phyloP scores from a whole-genome alignment of 2,113 vertebrate species.

The Clinocottus analis region DNA sequence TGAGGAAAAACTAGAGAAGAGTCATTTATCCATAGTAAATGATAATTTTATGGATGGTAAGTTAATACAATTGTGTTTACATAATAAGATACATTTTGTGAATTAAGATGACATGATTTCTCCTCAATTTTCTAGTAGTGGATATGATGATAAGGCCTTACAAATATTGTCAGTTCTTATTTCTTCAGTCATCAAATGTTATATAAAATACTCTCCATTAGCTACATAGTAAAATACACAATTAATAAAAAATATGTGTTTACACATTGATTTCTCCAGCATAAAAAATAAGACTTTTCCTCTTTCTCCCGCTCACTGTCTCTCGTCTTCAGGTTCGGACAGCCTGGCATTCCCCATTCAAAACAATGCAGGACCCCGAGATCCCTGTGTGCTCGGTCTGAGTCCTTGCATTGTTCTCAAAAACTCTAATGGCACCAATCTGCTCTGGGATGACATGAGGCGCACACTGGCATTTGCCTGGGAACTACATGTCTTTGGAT shows the following conservation, averaged over 20 bases:
- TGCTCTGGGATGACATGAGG: conserved; percentile 88
- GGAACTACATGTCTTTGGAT: conserved; percentile 89
- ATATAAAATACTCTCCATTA: neutral
- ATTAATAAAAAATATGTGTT: neutral
- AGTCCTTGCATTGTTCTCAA: conserved; percentile 62
- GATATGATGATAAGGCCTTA: neutral
- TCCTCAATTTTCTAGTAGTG: neutral
- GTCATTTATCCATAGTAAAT: conserved; percentile 10
- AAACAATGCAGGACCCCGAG: conserved; percentile 30
- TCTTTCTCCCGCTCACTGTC: conserved; percentile 18
- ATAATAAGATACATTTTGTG: neutral
- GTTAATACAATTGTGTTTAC: conserved; percentile 13
- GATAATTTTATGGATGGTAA: conserved; percentile 41
- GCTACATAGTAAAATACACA: neutral
- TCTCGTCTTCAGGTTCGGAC: conserved; percentile 34
- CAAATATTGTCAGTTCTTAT: neutral
- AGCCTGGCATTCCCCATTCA: conserved; percentile 17
- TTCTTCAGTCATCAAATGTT: neutral
- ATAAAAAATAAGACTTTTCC: neutral
- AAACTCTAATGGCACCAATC: conserved; percentile 81
- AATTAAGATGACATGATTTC: neutral
- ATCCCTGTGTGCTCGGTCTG: conserved; percentile 65
- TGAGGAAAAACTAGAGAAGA: conserved; percentile 18
- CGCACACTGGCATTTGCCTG: conserved; percentile 87
- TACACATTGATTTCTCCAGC: neutral